Percentiles rank a stretch among this genome's conserved stretches.
phyloP scores from a whole-genome alignment of 2,113 vertebrate genomes.

The Pseudorectes ferrugineus region DNA sequence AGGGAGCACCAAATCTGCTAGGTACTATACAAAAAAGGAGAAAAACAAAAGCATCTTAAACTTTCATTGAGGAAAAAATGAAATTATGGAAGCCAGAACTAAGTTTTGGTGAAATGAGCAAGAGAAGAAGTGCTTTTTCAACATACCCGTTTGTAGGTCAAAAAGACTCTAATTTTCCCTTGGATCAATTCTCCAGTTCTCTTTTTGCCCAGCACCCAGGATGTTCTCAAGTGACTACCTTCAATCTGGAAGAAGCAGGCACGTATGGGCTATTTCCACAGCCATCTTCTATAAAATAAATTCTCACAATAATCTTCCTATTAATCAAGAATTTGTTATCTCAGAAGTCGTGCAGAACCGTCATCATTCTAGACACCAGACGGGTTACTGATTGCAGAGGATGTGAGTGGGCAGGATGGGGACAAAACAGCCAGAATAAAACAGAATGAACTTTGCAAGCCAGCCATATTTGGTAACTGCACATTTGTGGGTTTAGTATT shows the following conservation, averaged over 20 bases:
- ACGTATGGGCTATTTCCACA: background rate
- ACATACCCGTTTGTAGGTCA: background rate
- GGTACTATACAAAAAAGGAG: background rate
- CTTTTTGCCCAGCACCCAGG: background rate
- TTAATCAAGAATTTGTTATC: background rate
- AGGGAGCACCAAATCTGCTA: background rate
- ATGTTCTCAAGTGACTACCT: background rate
- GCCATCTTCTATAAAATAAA: background rate
- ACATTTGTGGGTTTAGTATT: background rate
- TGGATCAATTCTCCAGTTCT: background rate
- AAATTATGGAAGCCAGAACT: background rate
- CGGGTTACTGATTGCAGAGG: background rate
- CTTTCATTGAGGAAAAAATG: background rate
- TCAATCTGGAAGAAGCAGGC: background rate
- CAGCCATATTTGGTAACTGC: background rate
- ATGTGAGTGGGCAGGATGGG: constrained; percentile 1
- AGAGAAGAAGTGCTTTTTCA: background rate
- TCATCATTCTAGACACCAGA: background rate
- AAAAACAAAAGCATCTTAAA: background rate
- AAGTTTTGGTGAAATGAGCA: background rate
- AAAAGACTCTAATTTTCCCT: background rate
- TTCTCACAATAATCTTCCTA: background rate
- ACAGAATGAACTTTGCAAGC: constrained; percentile 1
- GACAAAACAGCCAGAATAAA: constrained; percentile 4
- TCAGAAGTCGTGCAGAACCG: background rate